These are phyloP conservation scores for Archocentrus centrarchus DNA, from an alignment of 2,113 vertebrate species.

Conservation along the genomic window DNA sequence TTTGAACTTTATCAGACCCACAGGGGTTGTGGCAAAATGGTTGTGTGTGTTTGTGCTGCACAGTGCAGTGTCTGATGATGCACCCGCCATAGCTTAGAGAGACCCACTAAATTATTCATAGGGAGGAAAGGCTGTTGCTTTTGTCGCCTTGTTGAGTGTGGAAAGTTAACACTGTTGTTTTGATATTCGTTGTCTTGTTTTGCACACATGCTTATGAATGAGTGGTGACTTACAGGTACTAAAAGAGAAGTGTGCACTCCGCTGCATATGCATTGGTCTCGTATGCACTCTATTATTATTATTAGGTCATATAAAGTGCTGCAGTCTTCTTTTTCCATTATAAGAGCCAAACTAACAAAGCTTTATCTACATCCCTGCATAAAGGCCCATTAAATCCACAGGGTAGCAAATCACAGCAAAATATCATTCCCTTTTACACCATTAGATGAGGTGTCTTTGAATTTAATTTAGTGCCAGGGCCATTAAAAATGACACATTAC, in stretches of 20 bases:
- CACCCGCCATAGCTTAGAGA: conserved; percentile 68
- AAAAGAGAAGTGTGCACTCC: conserved; percentile 17
- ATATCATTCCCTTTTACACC: conserved; percentile 75
- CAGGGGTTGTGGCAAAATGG: conserved; percentile 80
- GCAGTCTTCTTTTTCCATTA: conserved; percentile 48
- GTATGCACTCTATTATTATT: conserved; percentile 40
- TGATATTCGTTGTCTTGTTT: conserved; percentile 71
- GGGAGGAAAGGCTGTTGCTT: conserved; percentile 78
- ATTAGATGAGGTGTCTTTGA: conserved; percentile 79
- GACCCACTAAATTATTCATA: conserved; percentile 81
- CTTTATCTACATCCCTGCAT: conserved; percentile 52
- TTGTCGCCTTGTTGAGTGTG: conserved; percentile 72
- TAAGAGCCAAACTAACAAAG: conserved; percentile 61
- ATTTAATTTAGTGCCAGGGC: conserved; percentile 80
- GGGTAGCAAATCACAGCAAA: conserved; percentile 74
- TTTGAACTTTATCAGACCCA: conserved; percentile 85
- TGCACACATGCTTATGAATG: conserved; percentile 55
- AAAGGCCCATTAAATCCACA: conserved; percentile 62
- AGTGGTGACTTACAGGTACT: conserved; percentile 57
- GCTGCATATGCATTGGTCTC: conserved; percentile 1
- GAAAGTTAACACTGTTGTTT: conserved; percentile 77
- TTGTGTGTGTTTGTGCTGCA: conserved; percentile 78
- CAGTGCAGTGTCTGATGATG: conserved; percentile 67
- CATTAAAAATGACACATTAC: conserved; percentile 83
- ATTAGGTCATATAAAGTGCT: conserved; percentile 48